Base-by-base conservation (phyloP, 2,797 vertebrate genomes). In the Myotis findleyi region DNA sequence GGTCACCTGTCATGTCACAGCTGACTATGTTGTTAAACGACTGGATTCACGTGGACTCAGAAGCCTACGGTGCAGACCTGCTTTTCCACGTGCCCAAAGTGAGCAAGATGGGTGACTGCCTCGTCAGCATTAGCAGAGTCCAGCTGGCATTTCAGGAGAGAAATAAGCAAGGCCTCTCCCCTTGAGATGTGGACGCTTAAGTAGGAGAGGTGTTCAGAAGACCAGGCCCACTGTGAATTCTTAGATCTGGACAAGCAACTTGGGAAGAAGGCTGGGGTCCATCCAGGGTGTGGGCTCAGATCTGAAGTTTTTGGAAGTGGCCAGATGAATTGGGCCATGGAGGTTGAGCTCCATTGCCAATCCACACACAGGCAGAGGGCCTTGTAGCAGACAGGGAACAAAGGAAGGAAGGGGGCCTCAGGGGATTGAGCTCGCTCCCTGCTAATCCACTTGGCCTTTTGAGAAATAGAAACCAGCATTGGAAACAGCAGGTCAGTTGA, bases 201-300 rank as follows among this genome's bases (percentile, higher is more conserved):
- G 7, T 1, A 1, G 17, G 66, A 44, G 47, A 18, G 36, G 38
- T 3, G 27, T 7, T 41, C 55, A n/a, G 17, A 36, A 47, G 12
- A 9, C n/a, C 47, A 3, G 10, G 38, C 12, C 2, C 10, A 36
- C 30, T 0, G 2, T 66, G 57, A 76, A 47, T 20, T 76, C 23
- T 25, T 25, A 27, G 14, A 4, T 25, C 30, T 73, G n/a, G 62
- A 66, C 1, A 1, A 20, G 41, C 79, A 49, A 1, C 18, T 2
- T 25, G 23, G 66, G 55, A 30, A 21, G 64, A 57, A 30, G 6
- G 21, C 30, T 38, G 9, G 1, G 3, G 51, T 23, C 80, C 14
- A 2, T 14, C 21, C 5, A 33, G 53, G 16, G 20, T 4, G 0
- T 2, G 0, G 6, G 5, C 16, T 14, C 14, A 17, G 36, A 11